Evolutionary conservation across 2,888 invertebrate genomes (phyloP), one percentile per base, ranked within the genome.

Genomic region (Cremastinae sp.): DNA sequence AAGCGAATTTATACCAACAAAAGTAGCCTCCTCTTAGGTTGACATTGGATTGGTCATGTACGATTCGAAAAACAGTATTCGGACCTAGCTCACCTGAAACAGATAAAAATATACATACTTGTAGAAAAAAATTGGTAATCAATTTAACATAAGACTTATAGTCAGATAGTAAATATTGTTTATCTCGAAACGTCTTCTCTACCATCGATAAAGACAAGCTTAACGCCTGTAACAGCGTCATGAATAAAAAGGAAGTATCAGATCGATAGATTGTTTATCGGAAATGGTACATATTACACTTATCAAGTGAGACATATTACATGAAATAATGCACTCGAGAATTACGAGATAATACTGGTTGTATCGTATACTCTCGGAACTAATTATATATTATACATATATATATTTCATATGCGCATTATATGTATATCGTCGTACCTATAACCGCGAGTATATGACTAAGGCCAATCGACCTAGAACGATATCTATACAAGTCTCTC

Each of bases 391-490:
- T 28, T 28, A 3, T 28, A 28, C 5, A 28, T 28, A 28, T 28
- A 28, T 5, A 28, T n/a, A n/a, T n/a, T 28, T 28, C 28, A 28
- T 28, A 5, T 5, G 5, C 28, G 5, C 28, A n/a, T 12, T 47
- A 35, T n/a, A 47, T 18, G 10, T 28, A 18, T 10, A 37, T 12
- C 10, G 18, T n/a, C 14, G 10, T 45, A 45, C 14, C 8, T 39
- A 41, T 62, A 49, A 12, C 59, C 10, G 39, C 2, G 51, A 9
- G 14, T 35, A 65, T 28, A 35, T 51, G 37, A 62, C 56, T 64
- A 20, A 28, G 22, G 35, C 47, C 76, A 69, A 73, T 65, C 73
- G 73, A 73, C 53, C 68, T 59, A 39, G 41, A 66, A 65, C 43
- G 49, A 61, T 75, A 65, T 58, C 70, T 39, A 61, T 55, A 61